Evolutionary conservation across 2,888 invertebrate species (phyloP).

Genomic region (Aspidiotus rigidus): DNA sequence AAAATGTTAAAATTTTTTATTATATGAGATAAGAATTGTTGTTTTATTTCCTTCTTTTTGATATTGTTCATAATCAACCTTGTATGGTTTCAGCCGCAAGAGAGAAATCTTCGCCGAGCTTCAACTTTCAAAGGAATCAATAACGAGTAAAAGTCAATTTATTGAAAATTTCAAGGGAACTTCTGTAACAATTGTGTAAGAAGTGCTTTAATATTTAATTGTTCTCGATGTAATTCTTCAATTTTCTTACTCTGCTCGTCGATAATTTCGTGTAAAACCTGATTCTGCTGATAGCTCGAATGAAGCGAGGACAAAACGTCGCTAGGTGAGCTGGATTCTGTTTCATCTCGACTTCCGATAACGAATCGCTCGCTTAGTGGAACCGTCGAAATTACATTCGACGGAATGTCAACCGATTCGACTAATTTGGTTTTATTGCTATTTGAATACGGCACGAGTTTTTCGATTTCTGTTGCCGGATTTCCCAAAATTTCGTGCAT

Average conservation of each 20-base stretch:
- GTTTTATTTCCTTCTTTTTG: no score
- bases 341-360: background rate
- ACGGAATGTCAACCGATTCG: background rate
- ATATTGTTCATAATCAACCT: no score
- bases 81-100: no score
- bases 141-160: background rate
- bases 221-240: constrained; percentile 22
- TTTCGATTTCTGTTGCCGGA: background rate
- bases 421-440: background rate
- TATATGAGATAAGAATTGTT: no score
- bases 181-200: constrained; percentile 20
- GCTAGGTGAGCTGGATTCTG: background rate
- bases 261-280: constrained; percentile 15
- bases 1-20: no score
- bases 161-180: constrained; percentile 6
- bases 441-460: background rate
- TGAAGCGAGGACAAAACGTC: constrained; percentile 1
- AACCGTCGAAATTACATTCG: background rate
- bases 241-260: constrained; percentile 12
- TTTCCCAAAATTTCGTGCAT: constrained; percentile 20
- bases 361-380: background rate
- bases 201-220: constrained; percentile 21
- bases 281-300: constrained; percentile 8
- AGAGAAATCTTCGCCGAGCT: no score
- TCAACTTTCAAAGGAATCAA: no score